Base-by-base conservation (phyloP, 2,113 vertebrate species). In the Bagarius yarrelli region DNA sequence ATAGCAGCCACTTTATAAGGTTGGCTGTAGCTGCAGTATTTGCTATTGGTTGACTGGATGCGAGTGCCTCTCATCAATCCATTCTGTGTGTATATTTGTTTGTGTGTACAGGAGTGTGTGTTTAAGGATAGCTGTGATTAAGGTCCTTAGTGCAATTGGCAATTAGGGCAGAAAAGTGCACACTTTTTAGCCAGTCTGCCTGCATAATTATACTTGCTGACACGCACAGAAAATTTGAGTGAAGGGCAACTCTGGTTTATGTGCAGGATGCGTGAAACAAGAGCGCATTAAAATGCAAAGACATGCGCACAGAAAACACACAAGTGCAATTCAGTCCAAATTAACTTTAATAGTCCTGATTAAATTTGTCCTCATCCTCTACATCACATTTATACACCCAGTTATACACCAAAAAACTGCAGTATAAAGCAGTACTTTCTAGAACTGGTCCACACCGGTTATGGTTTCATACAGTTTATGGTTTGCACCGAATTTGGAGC, bases 111-210 rank as follows among this genome's bases (percentile, higher is more conserved):
- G 25, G 59, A 27, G 59, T 32, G 32, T 44, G 40, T 56, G 52
- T 64, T 55, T 52, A 15, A 27, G 30, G 13, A 40, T 19, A 18
- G 40, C 34, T 61, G 23, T 40, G 80, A 78, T 79, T 71, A 86
- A 63, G 82, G 86, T 85, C 71, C 78, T 89, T 78, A 83, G 81
- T 80, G 84, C 78, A 89, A 85, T 87, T 87, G 84, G 84, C 88
- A 91, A 92, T 92, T 91, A 92, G 81, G 76, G 82, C 47, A 69
- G 83, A 86, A 90, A 91, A 89, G 81, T 86, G 87, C 88, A 86
- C 81, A 82, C 82, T 79, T 87, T 88, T 77, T 82, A 88, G 86
- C 52, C 86, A 79, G 86, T 87, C 88, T 89, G 85, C 47, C 82
- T 55, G 83, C 78, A 83, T 91, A 91, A 92, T 90, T 90, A 85